phyloP scores from a whole-genome alignment of 2,888 invertebrate genomes.

The Drosophila flavopinicola region DNA sequence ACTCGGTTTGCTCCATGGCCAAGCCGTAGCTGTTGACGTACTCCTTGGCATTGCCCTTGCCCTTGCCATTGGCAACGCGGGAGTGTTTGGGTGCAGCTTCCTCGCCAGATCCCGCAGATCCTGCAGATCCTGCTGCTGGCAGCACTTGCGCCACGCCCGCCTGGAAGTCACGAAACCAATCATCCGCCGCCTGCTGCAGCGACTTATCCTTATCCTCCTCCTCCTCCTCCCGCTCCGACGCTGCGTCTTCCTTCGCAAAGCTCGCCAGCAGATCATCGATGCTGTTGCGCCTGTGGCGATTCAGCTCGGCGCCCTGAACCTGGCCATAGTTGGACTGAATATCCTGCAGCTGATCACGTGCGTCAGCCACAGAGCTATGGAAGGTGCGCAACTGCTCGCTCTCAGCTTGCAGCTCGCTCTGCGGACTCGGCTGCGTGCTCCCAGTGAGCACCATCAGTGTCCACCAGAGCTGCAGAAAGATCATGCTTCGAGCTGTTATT shows the following conservation, averaged over 20 bases:
- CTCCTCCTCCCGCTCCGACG: slow-evolving; percentile 10
- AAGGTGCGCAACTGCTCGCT: slow-evolving; percentile 61
- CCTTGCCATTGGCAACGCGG: slow-evolving; percentile 4
- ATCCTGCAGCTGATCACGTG: slow-evolving; percentile 46
- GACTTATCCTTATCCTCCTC: slow-evolving; percentile 40
- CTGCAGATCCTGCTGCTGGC: background rate
- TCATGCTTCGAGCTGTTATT: slow-evolving; percentile 39
- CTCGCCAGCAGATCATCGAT: slow-evolving; percentile 69
- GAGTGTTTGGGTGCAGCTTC: slow-evolving; percentile 12
- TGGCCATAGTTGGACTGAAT: slow-evolving; percentile 31
- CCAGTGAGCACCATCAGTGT: slow-evolving; percentile 53
- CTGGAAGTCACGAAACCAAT: slow-evolving; percentile 69
- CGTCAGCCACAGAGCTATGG: slow-evolving; percentile 58
- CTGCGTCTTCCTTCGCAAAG: slow-evolving; percentile 42
- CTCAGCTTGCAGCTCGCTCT: background rate
- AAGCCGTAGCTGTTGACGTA: slow-evolving; percentile 19
- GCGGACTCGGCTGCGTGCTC: background rate
- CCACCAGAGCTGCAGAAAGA: slow-evolving; percentile 67
- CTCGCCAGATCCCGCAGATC: background rate
- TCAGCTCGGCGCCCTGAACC: slow-evolving; percentile 24
- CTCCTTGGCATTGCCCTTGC: background rate
- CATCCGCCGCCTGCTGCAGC: slow-evolving; percentile 49
- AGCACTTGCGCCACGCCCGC: background rate
- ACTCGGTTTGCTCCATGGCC: slow-evolving; percentile 49
- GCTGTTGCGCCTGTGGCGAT: slow-evolving; percentile 62